A percentile compares a stretch with the other conserved stretches of the same genome.
Conservation (phyloP, 2,888 invertebrate species). For the Ectemnius cavifrons region DNA sequence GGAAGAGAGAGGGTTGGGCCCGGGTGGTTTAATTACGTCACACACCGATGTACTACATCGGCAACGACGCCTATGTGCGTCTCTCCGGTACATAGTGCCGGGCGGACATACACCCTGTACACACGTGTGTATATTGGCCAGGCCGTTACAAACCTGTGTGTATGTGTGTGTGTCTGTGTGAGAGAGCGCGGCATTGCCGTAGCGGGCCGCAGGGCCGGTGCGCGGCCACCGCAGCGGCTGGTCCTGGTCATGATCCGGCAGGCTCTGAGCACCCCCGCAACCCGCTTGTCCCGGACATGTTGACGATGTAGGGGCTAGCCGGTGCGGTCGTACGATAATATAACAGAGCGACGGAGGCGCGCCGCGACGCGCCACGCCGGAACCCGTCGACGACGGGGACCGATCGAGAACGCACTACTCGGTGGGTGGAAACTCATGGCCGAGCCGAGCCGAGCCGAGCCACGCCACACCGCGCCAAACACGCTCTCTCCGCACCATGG, state of each 20-base stretch:
- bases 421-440: conserved; percentile 41
- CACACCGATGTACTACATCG: conserved; percentile 56
- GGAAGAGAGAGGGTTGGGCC: not conserved
- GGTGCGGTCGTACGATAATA: conserved; percentile 72
- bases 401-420: conserved; percentile 39
- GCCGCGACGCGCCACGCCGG: conserved; percentile 19
- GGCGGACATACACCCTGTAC: not conserved
- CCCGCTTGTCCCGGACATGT: conserved; percentile 67
- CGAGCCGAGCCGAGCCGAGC: conserved; percentile 8
- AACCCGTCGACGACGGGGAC: conserved; percentile 14
- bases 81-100: conserved; percentile 18
- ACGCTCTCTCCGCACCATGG: not conserved
- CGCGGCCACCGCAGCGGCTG: too few relatives aligned
- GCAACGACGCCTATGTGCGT: conserved; percentile 13
- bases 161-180: conserved; percentile 30
- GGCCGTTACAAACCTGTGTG: not conserved
- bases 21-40: conserved; percentile 71
- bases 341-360: conserved; percentile 63
- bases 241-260: too few relatives aligned
- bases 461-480: not conserved
- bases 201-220: too few relatives aligned
- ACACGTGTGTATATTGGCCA: not conserved
- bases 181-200: conserved; percentile 19
- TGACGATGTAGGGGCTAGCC: conserved; percentile 74
- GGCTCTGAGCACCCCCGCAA: conserved; percentile 25